Evolutionary conservation across 2,888 invertebrate species (phyloP).

Genomic region (Phortica magna): DNA sequence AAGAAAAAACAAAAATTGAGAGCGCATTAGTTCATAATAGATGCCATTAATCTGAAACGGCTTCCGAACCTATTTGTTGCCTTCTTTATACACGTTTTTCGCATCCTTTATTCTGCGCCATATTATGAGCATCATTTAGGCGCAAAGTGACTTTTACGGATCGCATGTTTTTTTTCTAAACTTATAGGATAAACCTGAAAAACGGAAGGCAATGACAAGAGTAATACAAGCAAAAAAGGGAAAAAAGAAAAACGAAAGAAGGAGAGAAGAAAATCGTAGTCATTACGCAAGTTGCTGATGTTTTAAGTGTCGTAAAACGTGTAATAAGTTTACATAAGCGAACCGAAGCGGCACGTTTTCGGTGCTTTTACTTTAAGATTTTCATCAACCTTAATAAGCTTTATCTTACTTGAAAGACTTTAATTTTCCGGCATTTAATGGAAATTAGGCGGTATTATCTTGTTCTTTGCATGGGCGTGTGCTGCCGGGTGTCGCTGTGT

Average conservation of each 20-base stretch:
- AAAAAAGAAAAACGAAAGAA: not conserved
- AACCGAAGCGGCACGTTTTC: not conserved
- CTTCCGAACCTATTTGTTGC: not conserved
- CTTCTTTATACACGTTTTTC: not conserved
- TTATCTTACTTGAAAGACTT: conserved; percentile 27
- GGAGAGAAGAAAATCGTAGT: not conserved
- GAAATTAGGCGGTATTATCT: conserved; percentile 21
- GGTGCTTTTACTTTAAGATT: conserved; percentile 11
- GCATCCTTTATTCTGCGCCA: not conserved
- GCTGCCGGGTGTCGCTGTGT: not conserved
- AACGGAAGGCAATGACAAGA: not conserved
- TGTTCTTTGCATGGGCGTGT: conserved; percentile 1
- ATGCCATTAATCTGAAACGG: conserved; percentile 24
- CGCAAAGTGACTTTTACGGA: not conserved
- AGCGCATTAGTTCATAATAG: not conserved
- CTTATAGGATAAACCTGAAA: not conserved
- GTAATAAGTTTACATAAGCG: not conserved
- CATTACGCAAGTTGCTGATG: not conserved
- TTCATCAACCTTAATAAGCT: conserved; percentile 21
- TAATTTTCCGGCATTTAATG: conserved; percentile 31
- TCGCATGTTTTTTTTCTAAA: not conserved
- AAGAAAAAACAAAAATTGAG: conserved; percentile 10
- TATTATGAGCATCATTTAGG: conserved; percentile 23
- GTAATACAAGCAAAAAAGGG: not conserved
- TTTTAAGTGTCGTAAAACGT: not conserved